Base-by-base conservation (phyloP, 2,113 vertebrate species). In the Thunnus thynnus region DNA sequence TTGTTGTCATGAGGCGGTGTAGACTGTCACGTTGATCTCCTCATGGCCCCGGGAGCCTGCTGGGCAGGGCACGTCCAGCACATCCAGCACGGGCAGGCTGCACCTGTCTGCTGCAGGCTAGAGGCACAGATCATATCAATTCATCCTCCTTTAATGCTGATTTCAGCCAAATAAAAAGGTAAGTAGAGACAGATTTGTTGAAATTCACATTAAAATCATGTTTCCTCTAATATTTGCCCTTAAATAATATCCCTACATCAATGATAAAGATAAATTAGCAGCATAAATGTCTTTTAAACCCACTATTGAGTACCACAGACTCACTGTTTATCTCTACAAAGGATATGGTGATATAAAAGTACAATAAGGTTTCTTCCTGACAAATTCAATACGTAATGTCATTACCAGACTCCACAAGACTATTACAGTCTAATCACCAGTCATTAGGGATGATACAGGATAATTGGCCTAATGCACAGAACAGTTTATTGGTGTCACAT, bases 11-110 rank as follows among this genome's bases (percentile, higher is more conserved):
- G 86, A 78, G 84, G 88, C 88, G 67, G 78, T 72, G 72, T 70
- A 10, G 83, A 6, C 64, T 72, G 94, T 95, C 95, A 95, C 94
- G 93, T 94, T 94, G 93, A 91, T 87, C 85, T 87, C 84, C 94
- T 93, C 92, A 94, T 94, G 94, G 93, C 61, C 48, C n/a, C 56
- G 32, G 57, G 58, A 83, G 75, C 79, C 84, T 68, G 89, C 80
- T 80, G 89, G 66, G 86, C 76, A 10, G 70, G 79, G 64, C 84
- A 56, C 80, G 73, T 65, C 48, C 77, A 76, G 55, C 82, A 13
- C 65, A 27, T 74, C 47, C 72, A 55, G 81, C 82, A 82, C 90
- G 85, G 41, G 76, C 78, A 64, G 6, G 63, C 87, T 64, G 70
- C 87, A 87, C 86, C 87, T 87, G 87, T 72, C 50, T 69, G 78